These are phyloP conservation scores for Macrotus californicus DNA, from an alignment of 2,113 vertebrate genomes.

Conservation along the genomic window DNA sequence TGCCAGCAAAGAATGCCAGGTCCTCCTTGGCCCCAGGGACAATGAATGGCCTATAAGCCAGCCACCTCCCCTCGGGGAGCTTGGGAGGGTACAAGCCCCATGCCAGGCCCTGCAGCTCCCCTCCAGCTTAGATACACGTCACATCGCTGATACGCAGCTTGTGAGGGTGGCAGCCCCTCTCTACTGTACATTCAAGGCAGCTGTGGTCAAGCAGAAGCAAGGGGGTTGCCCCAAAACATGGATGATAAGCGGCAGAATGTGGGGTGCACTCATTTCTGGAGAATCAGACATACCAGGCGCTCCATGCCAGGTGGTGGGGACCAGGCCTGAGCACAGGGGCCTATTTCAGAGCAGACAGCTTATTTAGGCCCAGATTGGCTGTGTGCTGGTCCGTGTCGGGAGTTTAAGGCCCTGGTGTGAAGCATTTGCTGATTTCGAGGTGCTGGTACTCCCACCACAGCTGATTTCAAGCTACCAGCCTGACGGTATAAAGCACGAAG, in stretches of 20 bases:
- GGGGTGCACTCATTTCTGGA: neutral
- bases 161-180: neutral
- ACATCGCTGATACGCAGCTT: neutral
- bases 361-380: neutral
- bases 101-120: neutral
- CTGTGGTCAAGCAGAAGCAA: neutral
- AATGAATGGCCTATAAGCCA: neutral
- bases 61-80: too few species aligned
- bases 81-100: neutral
- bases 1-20: neutral
- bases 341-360: neutral
- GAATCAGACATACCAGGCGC: neutral
- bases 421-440: neutral
- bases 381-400: neutral
- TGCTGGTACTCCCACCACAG: neutral
- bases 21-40: neutral
- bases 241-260: neutral
- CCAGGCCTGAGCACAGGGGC: neutral
- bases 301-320: neutral
- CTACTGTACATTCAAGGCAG: neutral
- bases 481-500: neutral
- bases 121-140: neutral
- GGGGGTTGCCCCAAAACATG: neutral
- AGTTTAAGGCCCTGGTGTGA: neutral
- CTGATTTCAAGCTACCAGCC: neutral